Conservation (phyloP, 2,797 vertebrate genomes). For the Peromyscus eremicus region DNA sequence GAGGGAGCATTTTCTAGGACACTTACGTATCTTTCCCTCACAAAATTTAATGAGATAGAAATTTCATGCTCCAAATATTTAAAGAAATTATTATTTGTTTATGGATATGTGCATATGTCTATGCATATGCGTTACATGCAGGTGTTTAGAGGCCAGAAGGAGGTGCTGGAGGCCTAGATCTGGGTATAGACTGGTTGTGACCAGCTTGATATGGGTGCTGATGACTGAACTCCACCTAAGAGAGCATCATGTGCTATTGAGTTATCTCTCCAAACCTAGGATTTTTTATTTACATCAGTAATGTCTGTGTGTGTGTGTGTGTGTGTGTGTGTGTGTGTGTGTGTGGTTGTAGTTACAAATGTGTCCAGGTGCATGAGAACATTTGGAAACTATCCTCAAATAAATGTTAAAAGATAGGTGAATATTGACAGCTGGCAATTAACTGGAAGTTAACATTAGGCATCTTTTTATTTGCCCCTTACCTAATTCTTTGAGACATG, state of each 20-base stretch:
- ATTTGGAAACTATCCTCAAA: not conserved
- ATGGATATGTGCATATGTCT: not conserved
- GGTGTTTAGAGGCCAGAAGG: not conserved
- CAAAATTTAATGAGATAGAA: not conserved
- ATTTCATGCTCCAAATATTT: not conserved
- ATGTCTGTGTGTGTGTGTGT: too few relatives aligned
- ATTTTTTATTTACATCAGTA: conserved; percentile 7
- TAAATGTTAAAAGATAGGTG: not conserved
- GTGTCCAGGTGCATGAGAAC: not conserved
- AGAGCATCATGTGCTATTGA: too few relatives aligned
- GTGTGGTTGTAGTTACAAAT: not conserved
- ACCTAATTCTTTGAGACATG: not conserved
- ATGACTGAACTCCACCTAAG: not conserved
- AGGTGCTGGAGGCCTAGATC: not conserved
- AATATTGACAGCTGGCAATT: not conserved
- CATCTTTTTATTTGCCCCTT: not conserved
- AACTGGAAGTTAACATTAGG: not conserved
- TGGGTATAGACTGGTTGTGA: not conserved
- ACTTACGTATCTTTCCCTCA: not conserved
- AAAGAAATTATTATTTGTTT: not conserved
- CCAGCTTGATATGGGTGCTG: not conserved
- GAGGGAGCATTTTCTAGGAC: not conserved
- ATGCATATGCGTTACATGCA: not conserved
- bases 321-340: not conserved
- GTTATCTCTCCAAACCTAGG: not conserved